A percentile compares a stretch with the other conserved stretches of the same genome.
These are phyloP conservation scores for Ceratothoa steindachneri DNA, from an alignment of 2,888 invertebrate genomes.

Conservation along the genomic window DNA sequence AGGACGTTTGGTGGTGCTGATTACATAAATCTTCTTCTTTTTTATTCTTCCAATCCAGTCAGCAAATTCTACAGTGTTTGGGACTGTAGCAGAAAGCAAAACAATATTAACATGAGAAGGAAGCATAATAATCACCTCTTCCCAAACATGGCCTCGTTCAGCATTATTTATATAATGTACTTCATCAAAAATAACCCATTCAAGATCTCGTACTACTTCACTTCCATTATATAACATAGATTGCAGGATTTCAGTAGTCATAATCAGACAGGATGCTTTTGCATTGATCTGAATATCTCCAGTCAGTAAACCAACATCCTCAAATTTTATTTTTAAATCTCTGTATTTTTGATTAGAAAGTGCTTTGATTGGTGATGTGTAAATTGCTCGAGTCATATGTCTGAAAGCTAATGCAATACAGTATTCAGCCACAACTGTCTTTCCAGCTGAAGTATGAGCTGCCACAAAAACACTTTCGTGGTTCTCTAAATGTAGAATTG, in stretches of 20 bases:
- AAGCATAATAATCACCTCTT: conserved; percentile 91
- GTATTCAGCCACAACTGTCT: conserved; percentile 98
- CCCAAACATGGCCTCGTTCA: conserved; percentile 98
- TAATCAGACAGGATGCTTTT: conserved; percentile 89
- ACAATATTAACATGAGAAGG: conserved; percentile 93
- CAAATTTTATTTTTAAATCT: conserved; percentile 85
- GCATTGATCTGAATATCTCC: conserved; percentile 94
- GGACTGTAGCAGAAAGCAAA: conserved; percentile 95
- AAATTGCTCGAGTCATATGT: conserved; percentile 87
- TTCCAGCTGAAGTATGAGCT: conserved; percentile 97
- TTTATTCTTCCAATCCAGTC: conserved; percentile 86
- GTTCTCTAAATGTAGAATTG: conserved; percentile 87
- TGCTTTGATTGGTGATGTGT: conserved; percentile 98
- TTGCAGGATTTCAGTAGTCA: conserved; percentile 97
- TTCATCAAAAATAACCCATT: conserved; percentile 98
- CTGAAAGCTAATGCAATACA: conserved; percentile 92
- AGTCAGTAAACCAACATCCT: conserved; percentile 87
- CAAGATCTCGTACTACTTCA: conserved; percentile 89
- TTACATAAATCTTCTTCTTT: conserved; percentile 80
- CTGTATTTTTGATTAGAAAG: conserved; percentile 97
- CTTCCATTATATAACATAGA: conserved; percentile 94
- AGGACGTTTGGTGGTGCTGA: conserved; percentile 86
- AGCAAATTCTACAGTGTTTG: conserved; percentile 93
- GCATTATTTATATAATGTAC: conserved; percentile 98
- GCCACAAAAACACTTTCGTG: conserved; percentile 96